A percentile compares a stretch with the other conserved stretches of the same genome.
These are phyloP conservation scores for Thalassaphorura encarpata DNA, from an alignment of 1,140 invertebrate species.

Conservation along the genomic window DNA sequence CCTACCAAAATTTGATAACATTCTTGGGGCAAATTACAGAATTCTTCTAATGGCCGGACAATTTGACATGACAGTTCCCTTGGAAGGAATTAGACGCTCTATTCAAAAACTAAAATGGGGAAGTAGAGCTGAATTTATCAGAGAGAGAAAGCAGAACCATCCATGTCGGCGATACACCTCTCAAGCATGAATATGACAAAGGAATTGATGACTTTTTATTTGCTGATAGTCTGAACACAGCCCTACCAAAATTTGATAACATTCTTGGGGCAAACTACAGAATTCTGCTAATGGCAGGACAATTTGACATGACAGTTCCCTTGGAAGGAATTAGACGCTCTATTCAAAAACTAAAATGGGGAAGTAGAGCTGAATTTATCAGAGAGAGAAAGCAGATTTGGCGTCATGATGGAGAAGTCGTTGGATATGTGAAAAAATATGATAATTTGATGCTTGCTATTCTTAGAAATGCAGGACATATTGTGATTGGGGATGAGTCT, in stretches of 20 bases:
- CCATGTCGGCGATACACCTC: slow-evolving; percentile 44
- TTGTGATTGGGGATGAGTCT: slow-evolving; percentile 46
- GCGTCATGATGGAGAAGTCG: slow-evolving; percentile 26
- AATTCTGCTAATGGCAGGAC: slow-evolving; percentile 32
- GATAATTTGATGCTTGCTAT: slow-evolving; percentile 43
- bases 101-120: slow-evolving; percentile 40
- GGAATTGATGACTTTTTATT: slow-evolving; percentile 8
- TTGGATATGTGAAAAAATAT: slow-evolving; percentile 42
- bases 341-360: slow-evolving; percentile 40
- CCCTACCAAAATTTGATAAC: slow-evolving; percentile 26
- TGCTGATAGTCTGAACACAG: slow-evolving; percentile 17
- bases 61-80: slow-evolving; percentile 40
- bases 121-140: slow-evolving; percentile 14
- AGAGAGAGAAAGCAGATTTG: slow-evolving; percentile 14
- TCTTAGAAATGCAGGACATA: slow-evolving; percentile 44
- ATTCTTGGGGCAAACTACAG: slow-evolving; percentile 34
- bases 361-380: slow-evolving; percentile 17
- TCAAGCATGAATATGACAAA: slow-evolving; percentile 27
- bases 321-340: slow-evolving; percentile 42
- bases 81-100: slow-evolving; percentile 42
- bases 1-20: slow-evolving; percentile 25
- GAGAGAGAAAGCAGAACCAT: slow-evolving; percentile 39
- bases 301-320: slow-evolving; percentile 39
- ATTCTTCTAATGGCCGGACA: slow-evolving; percentile 31
- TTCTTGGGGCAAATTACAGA: slow-evolving; percentile 35